Evolutionary conservation across 2,113 vertebrate species (phyloP), one percentile per base, ranked within the genome.

Genomic region (Merops nubicus): DNA sequence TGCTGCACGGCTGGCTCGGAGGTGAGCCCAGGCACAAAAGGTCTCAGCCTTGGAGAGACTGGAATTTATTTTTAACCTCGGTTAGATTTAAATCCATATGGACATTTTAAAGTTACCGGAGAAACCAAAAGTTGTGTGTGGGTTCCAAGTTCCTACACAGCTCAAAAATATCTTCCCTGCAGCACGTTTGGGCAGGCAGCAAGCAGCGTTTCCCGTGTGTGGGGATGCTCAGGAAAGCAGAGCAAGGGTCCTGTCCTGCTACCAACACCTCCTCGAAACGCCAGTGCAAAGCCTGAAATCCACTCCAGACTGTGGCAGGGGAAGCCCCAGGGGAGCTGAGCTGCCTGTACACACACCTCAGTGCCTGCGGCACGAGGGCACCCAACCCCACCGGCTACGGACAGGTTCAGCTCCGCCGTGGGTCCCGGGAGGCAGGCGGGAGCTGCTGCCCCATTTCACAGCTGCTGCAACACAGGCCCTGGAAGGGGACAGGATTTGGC

Each of bases 111-210:
- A 97, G 96, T 95, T 96, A 95, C 96, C 14, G 28, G 92, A 97
- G 97, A 96, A 96, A 96, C 82, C 86, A 80, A 97, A 96, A 97
- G 95, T 97, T 97, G 87, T 88, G 89, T 96, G 96, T 93, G 96
- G 96, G 96, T 84, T 97, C 91, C 91, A 88, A 96, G 95, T 96
- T 96, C 95, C 96, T 96, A 97, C 97, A 96, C 60, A 83, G 96
- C 86, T 97, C 94, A 97, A 96, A 97, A 97, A 97, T 97, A 97
- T 97, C 96, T 89, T 91, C 67, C 56, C 88, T 88, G 85, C 91
- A 76, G 92, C 92, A 91, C 38, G 83, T 93, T 95, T 76, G 90
- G 65, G 56, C 83, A 82, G 76, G 91, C 74, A 91, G 43, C 76
- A 78, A 92, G 90, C 70, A 33, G 90, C 0, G 0, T 43, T 68